phyloP scores from a whole-genome alignment of 2,113 vertebrate species.

The Ameiurus melas region DNA sequence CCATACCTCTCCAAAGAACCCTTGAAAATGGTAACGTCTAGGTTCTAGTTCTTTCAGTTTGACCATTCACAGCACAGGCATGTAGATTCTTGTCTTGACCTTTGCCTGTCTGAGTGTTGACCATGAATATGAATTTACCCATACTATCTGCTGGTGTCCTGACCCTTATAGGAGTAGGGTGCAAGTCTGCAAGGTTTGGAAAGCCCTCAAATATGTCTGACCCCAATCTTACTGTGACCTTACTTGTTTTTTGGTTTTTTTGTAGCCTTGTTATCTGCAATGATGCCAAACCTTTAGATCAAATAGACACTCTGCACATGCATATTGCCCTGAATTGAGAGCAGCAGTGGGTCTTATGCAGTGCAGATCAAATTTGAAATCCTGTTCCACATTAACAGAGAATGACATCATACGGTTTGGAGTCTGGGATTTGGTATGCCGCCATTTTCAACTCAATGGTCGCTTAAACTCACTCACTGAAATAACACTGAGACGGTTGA shows the following conservation, averaged over 20 bases:
- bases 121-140: background rate
- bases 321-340: background rate
- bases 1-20: background rate
- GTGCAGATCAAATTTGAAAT: background rate
- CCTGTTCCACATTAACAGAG: background rate
- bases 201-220: background rate
- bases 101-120: background rate
- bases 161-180: background rate
- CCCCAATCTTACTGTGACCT: background rate
- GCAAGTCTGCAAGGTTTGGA: background rate
- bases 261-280: background rate
- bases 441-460: background rate
- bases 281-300: background rate
- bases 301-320: background rate
- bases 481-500: background rate
- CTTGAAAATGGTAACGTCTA: background rate
- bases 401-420: background rate
- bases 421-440: background rate
- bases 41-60: background rate
- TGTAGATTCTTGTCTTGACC: background rate
- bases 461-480: background rate
- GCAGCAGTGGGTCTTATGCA: background rate
- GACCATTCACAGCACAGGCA: no score
- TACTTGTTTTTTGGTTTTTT: background rate
- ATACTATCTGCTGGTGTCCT: background rate